phyloP scores from a whole-genome alignment of 2,113 vertebrate genomes.

The Passer domesticus region DNA sequence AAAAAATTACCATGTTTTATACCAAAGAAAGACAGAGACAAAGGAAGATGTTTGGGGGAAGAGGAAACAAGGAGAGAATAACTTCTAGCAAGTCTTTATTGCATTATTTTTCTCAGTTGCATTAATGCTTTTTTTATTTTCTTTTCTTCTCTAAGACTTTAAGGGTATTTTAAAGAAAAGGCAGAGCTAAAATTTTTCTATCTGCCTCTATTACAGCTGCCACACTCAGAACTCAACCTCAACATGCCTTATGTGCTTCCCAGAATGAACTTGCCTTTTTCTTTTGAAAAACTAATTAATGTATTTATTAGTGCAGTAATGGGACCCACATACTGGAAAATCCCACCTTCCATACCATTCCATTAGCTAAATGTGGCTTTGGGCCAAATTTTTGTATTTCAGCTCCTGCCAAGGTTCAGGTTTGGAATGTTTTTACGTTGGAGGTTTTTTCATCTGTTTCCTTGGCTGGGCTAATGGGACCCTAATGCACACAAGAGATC shows the following conservation, averaged over 20 bases:
- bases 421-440: not conserved
- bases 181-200: not conserved
- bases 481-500: not conserved
- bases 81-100: not conserved
- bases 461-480: not conserved
- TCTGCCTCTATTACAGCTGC: not conserved
- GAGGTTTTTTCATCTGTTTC: slow-evolving; percentile 15
- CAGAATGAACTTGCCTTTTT: not conserved
- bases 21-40: not conserved
- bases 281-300: not conserved
- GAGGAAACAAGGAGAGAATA: not conserved
- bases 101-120: not conserved
- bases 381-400: slow-evolving; percentile 8
- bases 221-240: not conserved
- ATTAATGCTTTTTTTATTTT: not conserved
- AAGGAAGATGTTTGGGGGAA: not conserved
- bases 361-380: not conserved
- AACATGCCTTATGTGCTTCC: not conserved
- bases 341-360: not conserved
- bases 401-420: not conserved
- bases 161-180: not conserved
- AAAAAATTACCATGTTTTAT: not conserved
- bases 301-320: not conserved
- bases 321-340: not conserved
- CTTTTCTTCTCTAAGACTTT: not conserved